phyloP scores from a whole-genome alignment of 92 coral and sea anemone species.

The Umimayanthus kanabou region DNA sequence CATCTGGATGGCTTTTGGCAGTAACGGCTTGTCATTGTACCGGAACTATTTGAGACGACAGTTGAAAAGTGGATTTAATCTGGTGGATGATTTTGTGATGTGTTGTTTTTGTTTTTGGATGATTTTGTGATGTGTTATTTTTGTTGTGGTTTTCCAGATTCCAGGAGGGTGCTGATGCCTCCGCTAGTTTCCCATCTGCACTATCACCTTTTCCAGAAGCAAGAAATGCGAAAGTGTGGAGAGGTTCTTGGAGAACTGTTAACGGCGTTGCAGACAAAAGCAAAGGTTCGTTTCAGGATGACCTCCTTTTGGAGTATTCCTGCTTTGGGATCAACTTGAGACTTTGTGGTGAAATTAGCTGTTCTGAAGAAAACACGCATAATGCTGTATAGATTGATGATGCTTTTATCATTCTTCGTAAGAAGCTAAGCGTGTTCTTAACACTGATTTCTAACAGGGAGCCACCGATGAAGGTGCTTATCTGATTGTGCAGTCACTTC shows the following conservation, averaged over 20 bases:
- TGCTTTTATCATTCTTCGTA: background rate
- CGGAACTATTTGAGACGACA: too few relatives aligned
- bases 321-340: background rate
- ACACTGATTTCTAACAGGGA: constrained; percentile 55
- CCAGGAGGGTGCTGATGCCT: constrained; percentile 80
- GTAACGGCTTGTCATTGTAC: too few relatives aligned
- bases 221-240: constrained; percentile 95
- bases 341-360: too few relatives aligned
- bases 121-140: too few relatives aligned
- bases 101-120: background rate
- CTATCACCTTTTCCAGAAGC: constrained; percentile 79
- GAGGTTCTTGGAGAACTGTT: constrained; percentile 86
- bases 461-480: constrained; percentile 84
- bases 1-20: too few relatives aligned
- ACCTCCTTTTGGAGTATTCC: background rate
- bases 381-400: too few relatives aligned
- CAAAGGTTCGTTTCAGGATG: constrained; percentile 60
- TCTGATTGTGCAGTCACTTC: constrained; percentile 71
- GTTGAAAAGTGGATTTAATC: too few relatives aligned
- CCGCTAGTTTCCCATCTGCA: constrained; percentile 80
- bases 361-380: too few relatives aligned
- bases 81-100: too few relatives aligned
- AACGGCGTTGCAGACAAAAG: constrained; percentile 70
- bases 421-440: background rate
- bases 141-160: constrained; percentile 56